These are phyloP conservation scores for Prochilodus magdalenae DNA, from an alignment of 2,113 vertebrate species.

Conservation along the genomic window DNA sequence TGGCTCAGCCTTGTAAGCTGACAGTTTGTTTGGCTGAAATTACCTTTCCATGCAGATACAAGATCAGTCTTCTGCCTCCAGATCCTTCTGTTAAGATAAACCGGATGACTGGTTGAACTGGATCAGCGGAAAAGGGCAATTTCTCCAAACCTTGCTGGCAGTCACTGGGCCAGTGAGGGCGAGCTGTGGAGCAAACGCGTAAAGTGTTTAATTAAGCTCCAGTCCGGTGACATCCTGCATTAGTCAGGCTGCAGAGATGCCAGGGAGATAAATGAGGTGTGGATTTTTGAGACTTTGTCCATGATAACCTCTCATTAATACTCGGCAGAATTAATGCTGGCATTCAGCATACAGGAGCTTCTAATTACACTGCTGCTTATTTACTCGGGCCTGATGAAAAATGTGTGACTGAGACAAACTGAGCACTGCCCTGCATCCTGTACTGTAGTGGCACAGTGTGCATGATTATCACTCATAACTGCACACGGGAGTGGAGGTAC, in stretches of 20 bases:
- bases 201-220: slow-evolving; percentile 55
- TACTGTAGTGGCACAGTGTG: background rate
- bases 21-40: background rate
- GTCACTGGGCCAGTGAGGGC: background rate
- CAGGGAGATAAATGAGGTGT: slow-evolving; percentile 57
- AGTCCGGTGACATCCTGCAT: slow-evolving; percentile 52
- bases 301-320: slow-evolving; percentile 63
- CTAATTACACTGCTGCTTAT: slow-evolving; percentile 46
- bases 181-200: slow-evolving; percentile 33
- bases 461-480: background rate
- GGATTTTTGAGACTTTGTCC: slow-evolving; percentile 60
- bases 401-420: background rate
- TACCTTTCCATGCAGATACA: background rate
- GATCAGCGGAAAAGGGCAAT: slow-evolving; percentile 6
- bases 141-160: slow-evolving; percentile 31
- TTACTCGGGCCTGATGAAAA: slow-evolving; percentile 28
- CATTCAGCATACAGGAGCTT: slow-evolving; percentile 36
- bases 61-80: background rate
- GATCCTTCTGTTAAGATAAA: background rate
- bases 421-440: background rate
- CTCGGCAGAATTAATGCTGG: slow-evolving; percentile 45
- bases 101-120: background rate
- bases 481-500: background rate
- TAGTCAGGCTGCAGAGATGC: slow-evolving; percentile 55
- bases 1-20: slow-evolving; percentile 1